A percentile compares a stretch with the other conserved stretches of the same genome.
Conservation (phyloP, 2,797 vertebrate genomes). For the Lophotriccus pileatus region DNA sequence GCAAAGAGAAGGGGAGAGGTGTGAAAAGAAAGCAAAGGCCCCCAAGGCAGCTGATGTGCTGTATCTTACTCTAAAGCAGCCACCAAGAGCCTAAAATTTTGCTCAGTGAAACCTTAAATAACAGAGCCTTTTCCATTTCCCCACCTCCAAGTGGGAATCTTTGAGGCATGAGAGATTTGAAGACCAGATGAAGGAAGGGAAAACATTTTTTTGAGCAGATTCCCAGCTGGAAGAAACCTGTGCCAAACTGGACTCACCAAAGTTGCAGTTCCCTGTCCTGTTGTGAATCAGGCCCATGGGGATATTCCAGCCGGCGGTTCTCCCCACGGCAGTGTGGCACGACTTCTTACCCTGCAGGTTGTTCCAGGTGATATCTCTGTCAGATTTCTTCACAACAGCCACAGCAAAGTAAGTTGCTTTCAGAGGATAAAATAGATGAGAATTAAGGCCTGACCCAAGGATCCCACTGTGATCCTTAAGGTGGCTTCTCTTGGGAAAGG, state of each 20-base stretch:
- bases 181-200: background rate
- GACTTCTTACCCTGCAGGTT: slow-evolving; percentile 81
- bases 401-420: slow-evolving; percentile 74
- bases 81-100: background rate
- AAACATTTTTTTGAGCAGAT: background rate
- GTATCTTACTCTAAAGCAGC: background rate
- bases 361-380: slow-evolving; percentile 56
- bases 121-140: background rate
- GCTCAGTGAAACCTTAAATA: background rate
- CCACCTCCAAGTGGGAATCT: background rate
- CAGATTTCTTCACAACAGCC: slow-evolving; percentile 68
- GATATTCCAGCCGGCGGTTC: slow-evolving; percentile 91
- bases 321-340: slow-evolving; percentile 86
- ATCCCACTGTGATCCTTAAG: background rate
- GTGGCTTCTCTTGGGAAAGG: background rate
- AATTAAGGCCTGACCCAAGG: background rate
- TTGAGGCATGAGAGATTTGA: background rate
- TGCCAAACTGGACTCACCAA: slow-evolving; percentile 74
- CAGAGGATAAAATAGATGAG: background rate
- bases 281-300: slow-evolving; percentile 83
- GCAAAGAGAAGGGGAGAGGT: no score
- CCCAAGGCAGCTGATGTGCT: background rate
- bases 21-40: background rate
- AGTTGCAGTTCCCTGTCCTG: slow-evolving; percentile 73
- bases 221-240: background rate